Evolutionary conservation across 2,113 vertebrate species (phyloP).

Genomic region (Glareola pratincola): DNA sequence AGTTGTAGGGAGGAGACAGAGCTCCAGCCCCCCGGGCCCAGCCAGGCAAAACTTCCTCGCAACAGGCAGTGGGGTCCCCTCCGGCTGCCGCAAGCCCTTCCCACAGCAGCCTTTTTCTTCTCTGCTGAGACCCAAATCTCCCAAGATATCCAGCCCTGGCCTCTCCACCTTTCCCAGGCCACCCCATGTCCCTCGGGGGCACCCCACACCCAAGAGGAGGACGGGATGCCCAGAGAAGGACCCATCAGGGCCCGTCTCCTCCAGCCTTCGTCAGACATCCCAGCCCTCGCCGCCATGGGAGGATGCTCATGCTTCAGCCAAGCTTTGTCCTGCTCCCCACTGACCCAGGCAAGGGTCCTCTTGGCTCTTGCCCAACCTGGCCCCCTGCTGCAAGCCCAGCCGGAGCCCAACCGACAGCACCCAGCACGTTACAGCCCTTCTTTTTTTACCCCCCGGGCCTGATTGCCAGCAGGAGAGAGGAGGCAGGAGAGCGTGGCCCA

Average conservation of each 20-base stretch:
- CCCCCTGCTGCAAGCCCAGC: rapidly evolving
- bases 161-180: not conserved
- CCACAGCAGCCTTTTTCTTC: not conserved
- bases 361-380: not conserved
- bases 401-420: not conserved
- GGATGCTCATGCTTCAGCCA: not conserved
- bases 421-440: not conserved
- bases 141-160: not conserved
- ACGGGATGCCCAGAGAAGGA: rapidly evolving
- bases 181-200: not conserved
- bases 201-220: not conserved
- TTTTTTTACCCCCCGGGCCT: too few species aligned
- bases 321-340: not conserved
- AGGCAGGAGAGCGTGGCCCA: not conserved
- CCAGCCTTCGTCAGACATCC: not conserved
- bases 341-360: rapidly evolving
- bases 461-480: not conserved
- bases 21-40: not conserved
- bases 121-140: not conserved
- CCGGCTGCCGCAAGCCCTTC: rapidly evolving
- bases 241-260: not conserved
- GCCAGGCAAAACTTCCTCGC: not conserved
- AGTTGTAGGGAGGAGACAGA: not conserved
- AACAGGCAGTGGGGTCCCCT: not conserved
- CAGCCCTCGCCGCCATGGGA: rapidly evolving